Percentiles rank a stretch among this genome's conserved stretches.
Conservation (phyloP, 2,888 invertebrate genomes). For the Lithodes maja region DNA sequence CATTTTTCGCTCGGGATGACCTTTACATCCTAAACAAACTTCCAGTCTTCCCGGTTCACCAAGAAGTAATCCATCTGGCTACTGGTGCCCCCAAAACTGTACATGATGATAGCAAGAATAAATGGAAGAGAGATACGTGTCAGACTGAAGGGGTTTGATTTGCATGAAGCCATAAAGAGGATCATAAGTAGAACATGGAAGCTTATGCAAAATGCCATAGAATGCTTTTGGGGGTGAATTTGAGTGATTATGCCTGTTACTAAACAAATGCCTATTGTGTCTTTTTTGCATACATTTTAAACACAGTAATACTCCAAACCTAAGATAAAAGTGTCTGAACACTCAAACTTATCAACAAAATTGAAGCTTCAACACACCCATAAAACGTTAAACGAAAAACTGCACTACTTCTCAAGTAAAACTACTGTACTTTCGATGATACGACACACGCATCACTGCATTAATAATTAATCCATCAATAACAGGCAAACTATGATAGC, state of each 20-base stretch:
- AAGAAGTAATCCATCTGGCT: no score
- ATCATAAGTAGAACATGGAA: not conserved
- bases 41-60: no score
- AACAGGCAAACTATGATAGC: not conserved
- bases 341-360: not conserved
- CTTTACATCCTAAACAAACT: no score
- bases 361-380: conserved; percentile 11
- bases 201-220: conserved; percentile 19
- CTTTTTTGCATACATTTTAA: conserved; percentile 19
- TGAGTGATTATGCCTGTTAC: conserved; percentile 22
- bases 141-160: no score
- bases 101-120: no score
- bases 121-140: no score
- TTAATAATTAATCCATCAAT: not conserved
- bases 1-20: no score
- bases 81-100: no score
- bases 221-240: not conserved
- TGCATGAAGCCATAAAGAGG: not conserved
- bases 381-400: not conserved
- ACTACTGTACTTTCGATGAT: not conserved
- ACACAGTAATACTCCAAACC: conserved; percentile 3
- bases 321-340: not conserved
- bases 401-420: no score
- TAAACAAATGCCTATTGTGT: conserved; percentile 29
- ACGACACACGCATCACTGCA: not conserved